A percentile compares a stretch with the other conserved stretches of the same genome.
Conservation (phyloP, 2,888 invertebrate species). For the Philhelius pedissequus region DNA sequence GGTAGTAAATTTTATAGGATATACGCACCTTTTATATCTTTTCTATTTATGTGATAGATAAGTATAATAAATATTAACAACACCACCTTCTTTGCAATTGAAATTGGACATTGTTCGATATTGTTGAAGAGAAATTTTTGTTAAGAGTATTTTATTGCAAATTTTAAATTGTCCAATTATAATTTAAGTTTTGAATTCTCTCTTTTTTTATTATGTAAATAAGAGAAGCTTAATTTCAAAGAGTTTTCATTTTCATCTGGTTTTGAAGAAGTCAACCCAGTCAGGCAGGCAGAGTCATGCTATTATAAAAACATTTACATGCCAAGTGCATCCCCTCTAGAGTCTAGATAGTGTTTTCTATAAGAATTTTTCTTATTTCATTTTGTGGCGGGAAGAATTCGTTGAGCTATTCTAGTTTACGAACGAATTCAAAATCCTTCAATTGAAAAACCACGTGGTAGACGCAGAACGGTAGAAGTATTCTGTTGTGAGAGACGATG, state of each 20-base stretch:
- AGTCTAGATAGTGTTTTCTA: background rate
- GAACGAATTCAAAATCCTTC: background rate
- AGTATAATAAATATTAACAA: too few species aligned
- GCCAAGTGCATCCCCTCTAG: background rate
- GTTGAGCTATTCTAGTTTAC: background rate
- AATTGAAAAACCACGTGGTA: conserved; percentile 9
- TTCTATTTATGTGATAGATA: background rate
- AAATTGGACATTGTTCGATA: background rate
- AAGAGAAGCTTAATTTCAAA: background rate
- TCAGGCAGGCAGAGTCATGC: background rate
- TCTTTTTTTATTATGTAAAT: background rate
- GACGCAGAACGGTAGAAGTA: background rate
- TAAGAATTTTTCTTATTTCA: background rate
- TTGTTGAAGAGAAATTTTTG: background rate
- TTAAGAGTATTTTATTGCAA: background rate
- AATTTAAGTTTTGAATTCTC: background rate
- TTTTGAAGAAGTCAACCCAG: background rate
- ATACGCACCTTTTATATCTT: background rate
- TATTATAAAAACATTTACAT: background rate
- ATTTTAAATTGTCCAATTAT: background rate
- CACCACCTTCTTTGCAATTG: background rate
- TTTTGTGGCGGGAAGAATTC: background rate
- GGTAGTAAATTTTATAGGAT: background rate
- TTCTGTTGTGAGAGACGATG: background rate
- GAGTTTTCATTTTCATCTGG: background rate